Conservation (phyloP, 2,113 vertebrate genomes). For the Marcusenius ussheri region DNA sequence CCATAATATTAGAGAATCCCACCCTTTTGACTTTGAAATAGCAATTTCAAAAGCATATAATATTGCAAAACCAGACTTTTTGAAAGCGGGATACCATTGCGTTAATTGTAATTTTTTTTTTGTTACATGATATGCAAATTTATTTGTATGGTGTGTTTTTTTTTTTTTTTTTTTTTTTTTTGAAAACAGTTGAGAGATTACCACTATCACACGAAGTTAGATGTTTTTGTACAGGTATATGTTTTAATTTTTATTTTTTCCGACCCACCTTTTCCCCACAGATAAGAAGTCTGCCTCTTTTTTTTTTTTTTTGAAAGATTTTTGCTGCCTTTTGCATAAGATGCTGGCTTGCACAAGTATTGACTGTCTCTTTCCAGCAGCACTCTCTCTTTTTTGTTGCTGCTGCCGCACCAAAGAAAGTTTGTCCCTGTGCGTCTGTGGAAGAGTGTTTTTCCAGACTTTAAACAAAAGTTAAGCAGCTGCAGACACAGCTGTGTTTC, state of each 20-base stretch:
- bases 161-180: neutral
- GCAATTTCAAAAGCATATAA: neutral
- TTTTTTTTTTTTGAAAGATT: neutral
- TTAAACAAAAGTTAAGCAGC: slow-evolving; percentile 3
- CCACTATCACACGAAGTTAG: neutral
- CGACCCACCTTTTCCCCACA: neutral
- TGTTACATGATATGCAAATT: neutral
- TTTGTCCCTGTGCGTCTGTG: neutral
- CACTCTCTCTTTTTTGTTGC: neutral
- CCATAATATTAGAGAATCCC: neutral
- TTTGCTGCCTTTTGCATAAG: neutral
- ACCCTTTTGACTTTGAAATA: neutral
- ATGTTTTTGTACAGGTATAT: neutral
- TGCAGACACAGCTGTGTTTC: slow-evolving; percentile 5
- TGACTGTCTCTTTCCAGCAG: neutral
- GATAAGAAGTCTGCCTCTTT: neutral
- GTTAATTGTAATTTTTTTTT: neutral
- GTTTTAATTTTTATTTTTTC: neutral
- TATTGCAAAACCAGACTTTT: neutral
- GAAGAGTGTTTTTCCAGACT: neutral
- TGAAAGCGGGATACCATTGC: neutral
- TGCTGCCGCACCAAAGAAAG: neutral
- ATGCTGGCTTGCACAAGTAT: neutral
- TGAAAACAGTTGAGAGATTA: neutral
- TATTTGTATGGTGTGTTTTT: neutral